A percentile compares a stretch with the other conserved stretches of the same genome.
Conservation (phyloP, 2,113 vertebrate genomes). For the Heptranchias perlo region DNA sequence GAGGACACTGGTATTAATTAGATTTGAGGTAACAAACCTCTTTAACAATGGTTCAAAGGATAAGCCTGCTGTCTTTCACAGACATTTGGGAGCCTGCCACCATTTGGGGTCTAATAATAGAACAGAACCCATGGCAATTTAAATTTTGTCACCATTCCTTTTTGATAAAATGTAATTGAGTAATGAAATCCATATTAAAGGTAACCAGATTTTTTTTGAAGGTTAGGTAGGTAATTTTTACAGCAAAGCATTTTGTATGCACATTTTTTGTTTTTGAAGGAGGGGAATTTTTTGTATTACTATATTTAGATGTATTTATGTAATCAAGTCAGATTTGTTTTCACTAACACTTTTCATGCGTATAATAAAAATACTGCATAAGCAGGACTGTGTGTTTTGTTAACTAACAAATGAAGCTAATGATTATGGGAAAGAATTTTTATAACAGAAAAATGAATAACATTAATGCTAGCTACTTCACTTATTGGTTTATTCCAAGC, state of each 20-base stretch:
- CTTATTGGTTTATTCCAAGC: neutral
- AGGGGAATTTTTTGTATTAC: neutral
- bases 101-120: neutral
- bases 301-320: neutral
- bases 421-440: neutral
- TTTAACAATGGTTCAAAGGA: conserved; percentile 14
- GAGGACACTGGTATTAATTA: neutral
- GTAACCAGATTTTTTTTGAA: neutral
- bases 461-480: neutral
- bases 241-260: neutral
- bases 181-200: neutral
- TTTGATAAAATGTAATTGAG: conserved; percentile 1
- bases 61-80: conserved; percentile 9
- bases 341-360: neutral
- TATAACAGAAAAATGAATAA: neutral
- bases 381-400: neutral
- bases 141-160: neutral
- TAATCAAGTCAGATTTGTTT: neutral
- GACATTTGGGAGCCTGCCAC: neutral
- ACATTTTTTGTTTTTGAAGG: neutral
- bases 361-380: neutral
- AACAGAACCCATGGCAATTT: neutral
- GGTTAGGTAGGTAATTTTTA: neutral
- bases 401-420: neutral
- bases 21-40: conserved; percentile 24